Percentiles rank a stretch among this genome's conserved stretches.
These are phyloP conservation scores for Idaea straminata DNA, from an alignment of 2,888 invertebrate genomes.

Conservation along the genomic window DNA sequence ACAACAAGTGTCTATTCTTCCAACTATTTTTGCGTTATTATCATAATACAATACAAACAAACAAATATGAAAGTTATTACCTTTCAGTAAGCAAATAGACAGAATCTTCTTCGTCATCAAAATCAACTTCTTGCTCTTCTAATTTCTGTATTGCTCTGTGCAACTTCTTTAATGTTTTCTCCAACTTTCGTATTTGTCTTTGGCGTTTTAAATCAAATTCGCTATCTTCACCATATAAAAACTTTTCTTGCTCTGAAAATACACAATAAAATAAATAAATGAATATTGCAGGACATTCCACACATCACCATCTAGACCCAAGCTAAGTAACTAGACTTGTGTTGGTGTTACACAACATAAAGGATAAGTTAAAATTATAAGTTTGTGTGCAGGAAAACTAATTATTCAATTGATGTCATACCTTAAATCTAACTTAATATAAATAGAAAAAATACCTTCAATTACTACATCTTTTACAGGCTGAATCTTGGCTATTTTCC, in stretches of 20 bases:
- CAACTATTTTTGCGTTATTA: neutral
- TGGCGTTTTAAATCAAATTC: conserved; percentile 68
- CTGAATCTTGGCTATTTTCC: conserved; percentile 62
- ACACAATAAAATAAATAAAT: conserved; percentile 4
- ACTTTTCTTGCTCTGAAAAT: conserved; percentile 42
- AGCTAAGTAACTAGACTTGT: neutral
- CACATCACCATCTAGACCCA: no score
- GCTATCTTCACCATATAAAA: conserved; percentile 48
- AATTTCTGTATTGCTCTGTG: conserved; percentile 83
- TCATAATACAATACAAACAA: neutral
- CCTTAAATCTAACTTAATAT: neutral
- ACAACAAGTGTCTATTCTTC: neutral
- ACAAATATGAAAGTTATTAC: conserved; percentile 35
- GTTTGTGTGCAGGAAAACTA: neutral
- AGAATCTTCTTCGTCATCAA: conserved; percentile 87
- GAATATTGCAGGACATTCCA: no score
- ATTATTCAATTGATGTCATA: neutral
- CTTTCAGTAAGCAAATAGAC: conserved; percentile 85
- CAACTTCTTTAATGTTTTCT: conserved; percentile 82
- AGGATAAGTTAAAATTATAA: no score
- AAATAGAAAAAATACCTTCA: conserved; percentile 21
- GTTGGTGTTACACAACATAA: no score
- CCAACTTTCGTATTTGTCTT: conserved; percentile 78
- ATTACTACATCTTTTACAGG: conserved; percentile 24
- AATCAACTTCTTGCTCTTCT: conserved; percentile 85